Conservation (phyloP, 2,888 invertebrate species). For the Eilema caniola region DNA sequence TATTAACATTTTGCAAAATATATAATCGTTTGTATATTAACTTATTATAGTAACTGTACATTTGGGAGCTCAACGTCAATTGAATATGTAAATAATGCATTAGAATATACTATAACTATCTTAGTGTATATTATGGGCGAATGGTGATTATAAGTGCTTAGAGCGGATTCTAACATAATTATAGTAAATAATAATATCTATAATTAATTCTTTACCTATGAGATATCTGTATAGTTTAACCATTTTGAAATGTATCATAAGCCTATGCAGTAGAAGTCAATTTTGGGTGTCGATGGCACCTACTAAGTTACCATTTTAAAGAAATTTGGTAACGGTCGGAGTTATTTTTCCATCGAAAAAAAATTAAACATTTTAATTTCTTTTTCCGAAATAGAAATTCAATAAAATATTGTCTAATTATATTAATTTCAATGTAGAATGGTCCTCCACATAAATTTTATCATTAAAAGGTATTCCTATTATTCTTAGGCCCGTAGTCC, state of each 20-base stretch:
- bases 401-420: too few relatives aligned
- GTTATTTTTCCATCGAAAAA: too few relatives aligned
- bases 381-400: too few relatives aligned
- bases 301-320: neutral
- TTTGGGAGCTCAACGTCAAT: conserved; percentile 19
- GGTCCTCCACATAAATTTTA: too few relatives aligned
- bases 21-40: neutral
- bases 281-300: neutral
- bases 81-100: conserved; percentile 16
- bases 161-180: neutral
- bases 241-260: too few relatives aligned
- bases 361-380: too few relatives aligned
- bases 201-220: neutral
- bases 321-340: neutral
- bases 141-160: neutral
- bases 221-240: neutral
- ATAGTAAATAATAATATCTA: neutral
- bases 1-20: conserved; percentile 12
- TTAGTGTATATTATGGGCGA: neutral
- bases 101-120: neutral
- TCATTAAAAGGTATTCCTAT: too few relatives aligned
- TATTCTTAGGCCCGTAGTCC: too few relatives aligned
- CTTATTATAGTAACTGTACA: conserved; percentile 13
- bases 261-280: too few relatives aligned
- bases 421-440: too few relatives aligned